These are phyloP conservation scores for Gastracanthus pulcherrimus DNA, from an alignment of 2,888 invertebrate genomes.

Conservation along the genomic window DNA sequence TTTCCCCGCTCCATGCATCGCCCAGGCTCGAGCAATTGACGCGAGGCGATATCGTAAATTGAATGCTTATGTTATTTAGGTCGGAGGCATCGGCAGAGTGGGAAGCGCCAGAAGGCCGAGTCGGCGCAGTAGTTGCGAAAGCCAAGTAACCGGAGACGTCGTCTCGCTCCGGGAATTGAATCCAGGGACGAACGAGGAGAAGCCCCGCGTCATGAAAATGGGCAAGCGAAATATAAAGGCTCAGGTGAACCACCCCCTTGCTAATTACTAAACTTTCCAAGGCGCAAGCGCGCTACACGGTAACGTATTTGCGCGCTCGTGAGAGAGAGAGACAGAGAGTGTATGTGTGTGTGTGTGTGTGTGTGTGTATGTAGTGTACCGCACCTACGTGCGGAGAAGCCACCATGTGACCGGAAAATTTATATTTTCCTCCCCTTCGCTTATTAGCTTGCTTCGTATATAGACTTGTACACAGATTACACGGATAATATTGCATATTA, in stretches of 20 bases:
- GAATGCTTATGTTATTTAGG: constrained; percentile 63
- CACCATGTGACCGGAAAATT: neutral
- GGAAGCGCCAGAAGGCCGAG: constrained; percentile 74
- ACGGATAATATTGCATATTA: too few species aligned
- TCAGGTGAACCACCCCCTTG: constrained; percentile 77
- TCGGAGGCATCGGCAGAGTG: constrained; percentile 70
- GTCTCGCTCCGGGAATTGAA: constrained; percentile 76
- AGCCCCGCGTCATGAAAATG: constrained; percentile 83
- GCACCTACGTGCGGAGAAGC: too few species aligned
- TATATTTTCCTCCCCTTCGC: too few species aligned
- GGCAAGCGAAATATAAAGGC: constrained; percentile 94
- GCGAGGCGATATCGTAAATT: constrained; percentile 44
- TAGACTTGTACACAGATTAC: too few species aligned
- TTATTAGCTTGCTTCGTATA: too few species aligned
- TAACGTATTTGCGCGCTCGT: neutral
- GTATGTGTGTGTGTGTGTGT: too few species aligned
- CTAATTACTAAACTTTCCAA: constrained; percentile 15
- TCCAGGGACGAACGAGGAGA: constrained; percentile 77
- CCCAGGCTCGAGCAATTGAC: constrained; percentile 8
- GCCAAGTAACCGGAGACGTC: constrained; percentile 76
- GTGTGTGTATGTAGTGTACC: too few species aligned
- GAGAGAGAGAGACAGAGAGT: neutral
- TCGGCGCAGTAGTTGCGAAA: constrained; percentile 79
- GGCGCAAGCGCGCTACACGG: neutral
- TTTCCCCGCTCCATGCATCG: neutral